phyloP scores from a whole-genome alignment of 2,113 vertebrate genomes.

The Crotalus horridus region DNA sequence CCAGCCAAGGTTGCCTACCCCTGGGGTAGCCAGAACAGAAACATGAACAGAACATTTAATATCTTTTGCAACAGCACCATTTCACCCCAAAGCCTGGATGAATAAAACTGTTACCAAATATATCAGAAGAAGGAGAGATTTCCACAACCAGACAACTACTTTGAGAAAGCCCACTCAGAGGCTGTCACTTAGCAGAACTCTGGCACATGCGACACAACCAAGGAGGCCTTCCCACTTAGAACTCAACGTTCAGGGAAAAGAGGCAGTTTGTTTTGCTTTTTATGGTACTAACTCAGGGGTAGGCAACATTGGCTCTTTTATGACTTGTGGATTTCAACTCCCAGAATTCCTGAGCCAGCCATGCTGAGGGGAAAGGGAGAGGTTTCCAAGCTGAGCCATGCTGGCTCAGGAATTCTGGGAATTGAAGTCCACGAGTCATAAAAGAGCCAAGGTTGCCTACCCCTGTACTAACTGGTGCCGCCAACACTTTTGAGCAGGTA shows the following conservation, averaged over 20 bases:
- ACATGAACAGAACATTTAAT: neutral
- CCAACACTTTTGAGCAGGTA: neutral
- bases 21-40: neutral
- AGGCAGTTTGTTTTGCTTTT: neutral
- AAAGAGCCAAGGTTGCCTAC: too few species aligned
- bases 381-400: too few species aligned
- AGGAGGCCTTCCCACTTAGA: neutral
- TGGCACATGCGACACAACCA: neutral
- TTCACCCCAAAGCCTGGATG: neutral
- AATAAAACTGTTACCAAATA: neutral
- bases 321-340: too few species aligned
- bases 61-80: neutral
- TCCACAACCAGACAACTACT: neutral
- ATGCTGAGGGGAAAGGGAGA: too few species aligned
- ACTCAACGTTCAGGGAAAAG: neutral
- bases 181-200: neutral
- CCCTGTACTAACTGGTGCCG: neutral
- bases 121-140: neutral
- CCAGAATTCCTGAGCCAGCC: too few species aligned
- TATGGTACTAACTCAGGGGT: neutral
- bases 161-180: neutral
- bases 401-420: too few species aligned
- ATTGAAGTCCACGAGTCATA: too few species aligned
- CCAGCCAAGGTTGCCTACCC: too few species aligned
- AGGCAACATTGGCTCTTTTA: too few species aligned